These are phyloP conservation scores for Leptodactylus fallax DNA, from an alignment of 2,797 vertebrate genomes.

Conservation along the genomic window DNA sequence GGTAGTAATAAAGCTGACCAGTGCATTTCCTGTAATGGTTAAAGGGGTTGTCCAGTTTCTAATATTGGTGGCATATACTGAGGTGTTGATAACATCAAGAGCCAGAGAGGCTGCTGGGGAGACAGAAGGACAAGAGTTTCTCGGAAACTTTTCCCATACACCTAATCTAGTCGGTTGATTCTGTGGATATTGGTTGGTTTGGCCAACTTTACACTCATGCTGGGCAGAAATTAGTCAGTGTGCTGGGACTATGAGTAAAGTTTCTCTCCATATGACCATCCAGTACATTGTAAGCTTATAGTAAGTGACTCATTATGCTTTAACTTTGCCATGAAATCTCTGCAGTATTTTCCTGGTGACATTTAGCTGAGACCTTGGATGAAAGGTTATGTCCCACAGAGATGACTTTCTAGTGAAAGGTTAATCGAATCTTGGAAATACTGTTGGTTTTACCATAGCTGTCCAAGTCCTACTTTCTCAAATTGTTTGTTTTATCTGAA, in stretches of 20 bases:
- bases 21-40: too few relatives aligned
- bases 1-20: too few relatives aligned
- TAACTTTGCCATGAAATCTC: conserved; percentile 44
- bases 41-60: too few relatives aligned
- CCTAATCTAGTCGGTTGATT: too few relatives aligned
- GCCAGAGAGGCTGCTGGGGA: too few relatives aligned
- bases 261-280: background rate
- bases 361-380: conserved; percentile 64
- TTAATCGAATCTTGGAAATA: background rate
- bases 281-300: background rate
- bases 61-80: too few relatives aligned
- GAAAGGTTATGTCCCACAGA: conserved; percentile 63
- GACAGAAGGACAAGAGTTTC: too few relatives aligned
- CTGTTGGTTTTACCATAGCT: background rate
- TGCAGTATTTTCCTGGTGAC: conserved; percentile 68
- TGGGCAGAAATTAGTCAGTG: background rate
- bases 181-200: too few relatives aligned
- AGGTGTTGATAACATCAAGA: too few relatives aligned
- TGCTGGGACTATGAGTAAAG: background rate
- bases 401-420: conserved; percentile 61
- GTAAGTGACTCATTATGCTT: conserved; percentile 38
- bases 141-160: too few relatives aligned
- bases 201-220: too few relatives aligned
- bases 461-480: background rate
- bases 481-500: background rate